Percentiles rank a stretch among this genome's conserved stretches.
Evolutionary conservation across 2,888 invertebrate genomes (phyloP).

Genomic region (Zygogramma bicolorata): DNA sequence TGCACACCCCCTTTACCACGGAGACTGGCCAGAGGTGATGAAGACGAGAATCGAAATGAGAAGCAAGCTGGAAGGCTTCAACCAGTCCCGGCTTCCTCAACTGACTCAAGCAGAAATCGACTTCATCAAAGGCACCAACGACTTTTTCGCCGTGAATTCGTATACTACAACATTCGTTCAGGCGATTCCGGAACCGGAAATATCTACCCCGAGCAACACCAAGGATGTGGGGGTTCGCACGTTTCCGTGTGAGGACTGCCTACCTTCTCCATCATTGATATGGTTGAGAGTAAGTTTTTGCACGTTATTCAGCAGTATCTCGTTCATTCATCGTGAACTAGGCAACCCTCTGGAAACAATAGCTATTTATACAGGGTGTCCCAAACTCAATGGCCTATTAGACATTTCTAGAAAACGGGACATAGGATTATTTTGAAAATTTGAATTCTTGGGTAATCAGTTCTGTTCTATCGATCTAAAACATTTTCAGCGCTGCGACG

Average conservation of each 20-base stretch:
- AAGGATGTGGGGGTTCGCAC: neutral
- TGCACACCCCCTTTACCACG: conserved; percentile 73
- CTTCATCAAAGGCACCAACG: conserved; percentile 73
- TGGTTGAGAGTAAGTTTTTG: neutral
- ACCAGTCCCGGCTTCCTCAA: conserved; percentile 73
- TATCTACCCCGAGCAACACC: neutral
- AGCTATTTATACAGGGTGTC: no score
- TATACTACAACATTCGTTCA: conserved; percentile 69
- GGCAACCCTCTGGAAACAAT: no score
- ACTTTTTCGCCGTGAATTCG: conserved; percentile 82
- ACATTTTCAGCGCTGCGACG: no score
- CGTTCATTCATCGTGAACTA: no score
- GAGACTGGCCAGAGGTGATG: conserved; percentile 78
- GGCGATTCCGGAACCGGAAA: conserved; percentile 23
- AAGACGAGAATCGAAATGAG: conserved; percentile 70
- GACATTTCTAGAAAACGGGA: no score
- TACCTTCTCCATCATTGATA: neutral
- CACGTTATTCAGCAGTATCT: neutral
- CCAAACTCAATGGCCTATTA: no score
- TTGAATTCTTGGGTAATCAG: no score
- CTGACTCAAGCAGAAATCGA: conserved; percentile 73
- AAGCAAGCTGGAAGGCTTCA: conserved; percentile 72
- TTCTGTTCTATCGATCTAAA: no score
- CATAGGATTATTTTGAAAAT: no score
- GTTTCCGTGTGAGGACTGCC: neutral